Evolutionary conservation across 2,113 vertebrate genomes (phyloP), one percentile per base, ranked within the genome.

Genomic region (Bothrops jararaca): DNA sequence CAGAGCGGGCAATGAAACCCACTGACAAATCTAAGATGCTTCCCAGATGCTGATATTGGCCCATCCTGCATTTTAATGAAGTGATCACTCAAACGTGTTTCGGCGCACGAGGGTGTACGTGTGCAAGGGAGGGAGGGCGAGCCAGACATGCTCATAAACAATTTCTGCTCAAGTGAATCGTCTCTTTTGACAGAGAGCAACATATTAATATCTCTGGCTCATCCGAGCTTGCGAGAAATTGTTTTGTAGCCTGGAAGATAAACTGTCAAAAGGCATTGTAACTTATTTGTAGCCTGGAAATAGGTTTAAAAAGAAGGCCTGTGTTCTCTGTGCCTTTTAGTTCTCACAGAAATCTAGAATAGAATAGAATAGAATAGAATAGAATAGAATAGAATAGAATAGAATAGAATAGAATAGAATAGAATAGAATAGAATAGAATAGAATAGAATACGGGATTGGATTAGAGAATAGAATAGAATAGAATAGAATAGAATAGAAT

Each of bases 21-120:
- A 1, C 12, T 92, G 74, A 53, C 91, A 1, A 95, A 95, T 93
- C 53, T 89, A 88, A 93, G 57, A 58, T 24, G 34, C 9, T 92
- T 92, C 22, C 54, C 42, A 91, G 69, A 48, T 87, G 80, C 0
- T 48, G n/a, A 45, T 87, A 5, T 60, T 11, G 11, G 9, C 22
- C 29, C 0, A 48, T 13, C 45, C 48, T 45, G 48, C 94, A 94
- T 94, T 94, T 96, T 95, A 94, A 93, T 93, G 39, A 42, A 80
- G 15, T 90, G 18, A 86, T 54, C 86, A 88, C 50, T 95, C 94
- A 91, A 94, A 96, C 95, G 34, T 15, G 20, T 2, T 94, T 95
- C 1, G 3, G 12, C 0, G 22, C 45, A 8, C 1, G 9, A 23
- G 20, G 22, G 39, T 3, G 1, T 42, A 15, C 5, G 64, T 39